phyloP scores from a whole-genome alignment of 2,113 vertebrate genomes.

The Indri indri region DNA sequence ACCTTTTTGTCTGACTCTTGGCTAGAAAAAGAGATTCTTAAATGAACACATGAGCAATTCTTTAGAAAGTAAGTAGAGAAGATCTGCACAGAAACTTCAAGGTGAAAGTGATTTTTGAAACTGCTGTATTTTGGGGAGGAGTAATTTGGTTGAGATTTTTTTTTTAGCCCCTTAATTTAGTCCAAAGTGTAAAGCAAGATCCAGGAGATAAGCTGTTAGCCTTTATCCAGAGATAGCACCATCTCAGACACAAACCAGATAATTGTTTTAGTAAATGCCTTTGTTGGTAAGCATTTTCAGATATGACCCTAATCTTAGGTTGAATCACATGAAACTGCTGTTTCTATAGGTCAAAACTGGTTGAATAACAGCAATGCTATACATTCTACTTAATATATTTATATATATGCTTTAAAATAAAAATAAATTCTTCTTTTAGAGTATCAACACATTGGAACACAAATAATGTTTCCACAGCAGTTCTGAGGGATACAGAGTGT shows the following conservation, averaged over 20 bases:
- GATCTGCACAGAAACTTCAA: not conserved
- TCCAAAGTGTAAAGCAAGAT: not conserved
- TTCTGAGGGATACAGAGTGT: not conserved
- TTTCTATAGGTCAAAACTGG: not conserved
- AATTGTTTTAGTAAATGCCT: not conserved
- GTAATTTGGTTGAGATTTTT: not conserved
- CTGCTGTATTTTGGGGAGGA: not conserved
- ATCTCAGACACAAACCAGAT: not conserved
- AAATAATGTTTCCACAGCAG: not conserved
- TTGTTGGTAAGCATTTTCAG: not conserved
- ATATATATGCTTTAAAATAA: not conserved
- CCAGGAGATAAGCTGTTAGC: not conserved
- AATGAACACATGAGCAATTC: not conserved
- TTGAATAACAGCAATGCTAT: not conserved
- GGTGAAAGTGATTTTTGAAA: not conserved
- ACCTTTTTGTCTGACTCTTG: not conserved
- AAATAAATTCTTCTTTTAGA: not conserved
- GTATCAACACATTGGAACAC: not conserved
- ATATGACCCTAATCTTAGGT: not conserved
- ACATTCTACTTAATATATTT: not conserved
- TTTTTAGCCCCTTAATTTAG: not conserved
- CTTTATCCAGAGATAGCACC: not conserved
- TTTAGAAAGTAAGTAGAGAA: not conserved
- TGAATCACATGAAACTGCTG: not conserved
- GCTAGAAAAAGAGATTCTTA: not conserved